Conservation (phyloP, 2,797 vertebrate species). For the Pipistrellus nathusii region DNA sequence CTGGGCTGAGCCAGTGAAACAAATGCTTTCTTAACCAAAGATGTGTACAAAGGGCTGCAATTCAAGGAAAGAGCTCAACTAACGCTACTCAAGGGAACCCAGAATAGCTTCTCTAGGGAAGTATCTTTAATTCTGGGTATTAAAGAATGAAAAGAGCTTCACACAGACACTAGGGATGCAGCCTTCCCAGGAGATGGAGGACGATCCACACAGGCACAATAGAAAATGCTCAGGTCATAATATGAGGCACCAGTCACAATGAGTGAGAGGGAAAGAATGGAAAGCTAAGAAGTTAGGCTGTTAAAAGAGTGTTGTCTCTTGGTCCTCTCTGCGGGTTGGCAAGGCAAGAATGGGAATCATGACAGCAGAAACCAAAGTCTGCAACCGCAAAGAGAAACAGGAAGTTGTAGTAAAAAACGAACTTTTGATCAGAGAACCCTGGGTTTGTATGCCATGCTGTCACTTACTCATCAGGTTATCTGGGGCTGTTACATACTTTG, state of each 20-base stretch:
- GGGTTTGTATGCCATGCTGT: background rate
- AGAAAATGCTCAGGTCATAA: background rate
- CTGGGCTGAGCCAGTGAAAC: background rate
- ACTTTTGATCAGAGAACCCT: background rate
- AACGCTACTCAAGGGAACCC: background rate
- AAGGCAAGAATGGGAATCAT: background rate
- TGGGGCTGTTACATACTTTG: background rate
- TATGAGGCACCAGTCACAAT: background rate
- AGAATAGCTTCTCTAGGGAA: background rate
- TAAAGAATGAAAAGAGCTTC: background rate
- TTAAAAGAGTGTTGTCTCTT: background rate
- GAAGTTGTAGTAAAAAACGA: background rate
- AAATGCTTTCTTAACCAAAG: conserved; percentile 27
- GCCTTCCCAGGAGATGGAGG: background rate
- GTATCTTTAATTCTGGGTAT: background rate
- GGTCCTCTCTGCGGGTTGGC: background rate
- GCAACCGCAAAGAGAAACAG: background rate
- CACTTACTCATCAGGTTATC: background rate
- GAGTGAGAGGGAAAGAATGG: background rate
- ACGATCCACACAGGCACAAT: background rate
- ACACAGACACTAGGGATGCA: background rate
- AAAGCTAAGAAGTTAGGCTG: background rate
- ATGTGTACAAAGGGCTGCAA: background rate
- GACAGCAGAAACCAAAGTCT: background rate
- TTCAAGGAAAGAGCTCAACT: background rate